Evolutionary conservation across 2,113 vertebrate genomes (phyloP).

Genomic region (Tupaia tana): DNA sequence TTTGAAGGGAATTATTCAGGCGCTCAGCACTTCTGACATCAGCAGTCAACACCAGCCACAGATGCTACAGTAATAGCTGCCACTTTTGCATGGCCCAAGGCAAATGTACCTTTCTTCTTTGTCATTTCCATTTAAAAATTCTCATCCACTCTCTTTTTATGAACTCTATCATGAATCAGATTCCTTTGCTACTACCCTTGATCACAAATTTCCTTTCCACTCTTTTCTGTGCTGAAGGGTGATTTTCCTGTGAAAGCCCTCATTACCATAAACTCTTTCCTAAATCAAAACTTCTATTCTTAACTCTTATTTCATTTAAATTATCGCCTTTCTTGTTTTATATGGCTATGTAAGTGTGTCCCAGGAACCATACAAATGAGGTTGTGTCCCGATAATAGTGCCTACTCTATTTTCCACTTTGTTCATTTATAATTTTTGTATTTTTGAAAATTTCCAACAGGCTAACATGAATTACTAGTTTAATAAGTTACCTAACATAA

Average conservation of each 20-base stretch:
- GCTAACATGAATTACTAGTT: background rate
- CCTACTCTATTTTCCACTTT: background rate
- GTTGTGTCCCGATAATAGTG: background rate
- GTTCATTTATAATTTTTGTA: background rate
- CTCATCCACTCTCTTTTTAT: background rate
- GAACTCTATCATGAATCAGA: background rate
- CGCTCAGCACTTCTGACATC: background rate
- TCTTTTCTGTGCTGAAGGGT: background rate
- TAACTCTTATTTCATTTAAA: background rate
- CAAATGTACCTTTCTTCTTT: background rate
- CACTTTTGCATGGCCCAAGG: background rate
- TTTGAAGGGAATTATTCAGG: background rate
- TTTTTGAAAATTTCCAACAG: background rate
- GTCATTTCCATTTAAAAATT: background rate
- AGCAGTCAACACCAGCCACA: background rate
- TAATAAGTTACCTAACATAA: background rate
- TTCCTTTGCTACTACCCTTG: background rate
- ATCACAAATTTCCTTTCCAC: background rate
- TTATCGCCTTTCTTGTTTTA: background rate
- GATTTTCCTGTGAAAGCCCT: background rate
- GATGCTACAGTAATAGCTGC: background rate
- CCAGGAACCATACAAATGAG: background rate
- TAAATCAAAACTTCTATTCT: background rate
- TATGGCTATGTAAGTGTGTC: rapidly evolving
- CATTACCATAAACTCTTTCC: rapidly evolving